phyloP scores from a whole-genome alignment of 2,113 vertebrate species.

The Cisticola juncidis region DNA sequence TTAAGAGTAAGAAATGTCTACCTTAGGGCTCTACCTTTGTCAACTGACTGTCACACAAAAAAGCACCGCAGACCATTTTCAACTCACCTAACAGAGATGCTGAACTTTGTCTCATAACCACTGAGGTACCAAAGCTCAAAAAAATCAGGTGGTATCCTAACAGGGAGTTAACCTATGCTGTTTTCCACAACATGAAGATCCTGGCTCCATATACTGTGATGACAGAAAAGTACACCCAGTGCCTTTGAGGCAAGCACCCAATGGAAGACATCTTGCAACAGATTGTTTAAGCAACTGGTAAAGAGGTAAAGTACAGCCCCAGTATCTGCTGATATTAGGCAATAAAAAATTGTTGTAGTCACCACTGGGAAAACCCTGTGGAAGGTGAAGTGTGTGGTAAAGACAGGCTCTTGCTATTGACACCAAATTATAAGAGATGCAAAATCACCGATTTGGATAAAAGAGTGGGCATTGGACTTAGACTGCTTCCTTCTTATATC shows the following conservation, averaged over 20 bases:
- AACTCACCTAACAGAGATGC: neutral
- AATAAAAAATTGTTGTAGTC: neutral
- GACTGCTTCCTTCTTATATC: neutral
- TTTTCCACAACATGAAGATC: neutral
- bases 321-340: neutral
- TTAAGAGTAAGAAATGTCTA: neutral
- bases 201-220: neutral
- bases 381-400: neutral
- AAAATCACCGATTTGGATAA: neutral
- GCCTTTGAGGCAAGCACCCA: neutral
- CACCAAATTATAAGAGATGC: neutral
- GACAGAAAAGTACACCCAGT: neutral
- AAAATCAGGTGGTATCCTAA: neutral
- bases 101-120: neutral
- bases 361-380: neutral
- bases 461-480: neutral
- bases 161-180: rapidly evolving
- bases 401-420: neutral
- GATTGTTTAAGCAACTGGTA: neutral
- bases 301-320: neutral
- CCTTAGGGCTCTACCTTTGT: neutral
- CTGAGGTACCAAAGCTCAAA: neutral
- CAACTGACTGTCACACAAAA: neutral
- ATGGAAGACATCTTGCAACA: neutral
- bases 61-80: neutral